phyloP scores from a whole-genome alignment of 2,888 invertebrate genomes.

The Hedya salicella region DNA sequence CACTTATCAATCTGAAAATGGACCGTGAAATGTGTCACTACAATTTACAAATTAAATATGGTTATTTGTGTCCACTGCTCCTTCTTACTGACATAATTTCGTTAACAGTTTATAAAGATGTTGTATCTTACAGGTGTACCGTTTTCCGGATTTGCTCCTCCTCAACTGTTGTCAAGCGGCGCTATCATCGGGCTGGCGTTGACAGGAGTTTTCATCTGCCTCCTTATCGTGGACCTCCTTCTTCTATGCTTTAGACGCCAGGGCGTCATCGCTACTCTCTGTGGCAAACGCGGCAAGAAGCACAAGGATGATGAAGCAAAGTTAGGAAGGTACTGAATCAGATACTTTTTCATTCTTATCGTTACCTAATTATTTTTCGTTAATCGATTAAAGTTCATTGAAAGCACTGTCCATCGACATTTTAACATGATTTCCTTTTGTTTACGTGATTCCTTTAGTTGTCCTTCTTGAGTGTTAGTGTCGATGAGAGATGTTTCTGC shows the following conservation, averaged over 20 bases:
- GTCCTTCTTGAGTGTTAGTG: conserved; percentile 71
- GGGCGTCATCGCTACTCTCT: conserved; percentile 89
- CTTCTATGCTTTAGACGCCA: conserved; percentile 89
- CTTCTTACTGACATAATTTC: conserved; percentile 44
- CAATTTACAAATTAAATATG: conserved; percentile 44
- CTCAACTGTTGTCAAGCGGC: conserved; percentile 87
- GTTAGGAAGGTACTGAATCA: conserved; percentile 89
- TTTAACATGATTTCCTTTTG: conserved; percentile 54
- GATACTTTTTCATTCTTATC: conserved; percentile 39
- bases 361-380: conserved; percentile 36
- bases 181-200: conserved; percentile 94
- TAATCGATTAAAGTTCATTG: conserved; percentile 48
- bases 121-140: conserved; percentile 72
- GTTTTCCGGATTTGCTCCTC: conserved; percentile 77
- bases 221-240: conserved; percentile 93
- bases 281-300: conserved; percentile 87
- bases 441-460: conserved; percentile 46
- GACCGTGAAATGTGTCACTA: neutral
- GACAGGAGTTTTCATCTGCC: conserved; percentile 90
- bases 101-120: conserved; percentile 47
- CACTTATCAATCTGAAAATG: conserved; percentile 44
- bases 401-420: conserved; percentile 69
- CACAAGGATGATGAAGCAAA: conserved; percentile 93
- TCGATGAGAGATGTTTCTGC: conserved; percentile 85
- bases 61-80: conserved; percentile 69